Evolutionary conservation across 64 coral and sea anemone species (phyloP), one percentile per base, ranked within the genome.

Genomic region (Montipora foliosa): DNA sequence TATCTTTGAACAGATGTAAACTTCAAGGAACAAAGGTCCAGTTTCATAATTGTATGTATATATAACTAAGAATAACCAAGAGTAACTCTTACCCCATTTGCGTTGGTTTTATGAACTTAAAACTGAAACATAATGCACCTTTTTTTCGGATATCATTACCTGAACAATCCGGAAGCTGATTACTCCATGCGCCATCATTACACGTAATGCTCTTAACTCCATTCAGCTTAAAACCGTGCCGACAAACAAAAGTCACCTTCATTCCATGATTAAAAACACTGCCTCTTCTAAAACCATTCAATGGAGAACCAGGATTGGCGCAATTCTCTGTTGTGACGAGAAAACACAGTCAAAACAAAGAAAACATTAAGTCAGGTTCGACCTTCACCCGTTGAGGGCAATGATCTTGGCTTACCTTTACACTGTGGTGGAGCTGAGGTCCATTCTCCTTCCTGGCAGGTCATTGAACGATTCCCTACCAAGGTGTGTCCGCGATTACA

Each of bases 371-470:
- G 2, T 37, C 52, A 7, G 52, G 10, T 5, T 55, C 10, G 5
- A 7, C 10, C 6, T 55, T 55, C 6, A 55, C 52, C 16, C 13
- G 14, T 49, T 4, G 8, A 5, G 6, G 3, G 14, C 44, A 76
- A 76, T 58, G 2, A 48, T 2, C 37, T 62, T 61, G 10, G 61
- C 62, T 47, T 84, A 84, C 81, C 45, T 84, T 84, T 84, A 20
- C 87, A 89, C 19, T 75, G 70, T 8, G 87, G 87, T 10, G 59
- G 8, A 37, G 49, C 55, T 59, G 70, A 62, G 14, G 25, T 87
- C 91, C 91, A 93, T 19, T 66, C 61, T 66, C 91, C 91, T 49
- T 93, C 76, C 5, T 24, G 47, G 51, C 91, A 93, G 6, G 20
- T 87, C 17, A 87, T 87, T 80, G 60, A 16, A 4, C 24, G n/a